Conservation (phyloP, 2,113 vertebrate species). For the Gila orcuttii region DNA sequence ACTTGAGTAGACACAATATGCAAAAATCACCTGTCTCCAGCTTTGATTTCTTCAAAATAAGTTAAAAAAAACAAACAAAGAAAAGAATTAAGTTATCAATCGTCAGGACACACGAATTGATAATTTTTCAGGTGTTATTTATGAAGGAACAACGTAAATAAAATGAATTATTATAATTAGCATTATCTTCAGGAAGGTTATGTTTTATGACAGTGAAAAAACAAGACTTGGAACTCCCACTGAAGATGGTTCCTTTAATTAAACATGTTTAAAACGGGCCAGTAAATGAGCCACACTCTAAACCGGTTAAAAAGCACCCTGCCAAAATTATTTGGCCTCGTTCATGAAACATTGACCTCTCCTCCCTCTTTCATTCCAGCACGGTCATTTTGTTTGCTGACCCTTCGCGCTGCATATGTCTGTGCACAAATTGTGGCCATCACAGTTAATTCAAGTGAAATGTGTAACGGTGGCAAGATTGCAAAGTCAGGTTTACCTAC, state of each 20-base stretch:
- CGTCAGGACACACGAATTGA: too few relatives aligned
- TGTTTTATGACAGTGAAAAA: not conserved
- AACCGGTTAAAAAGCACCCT: not conserved
- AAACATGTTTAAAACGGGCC: not conserved
- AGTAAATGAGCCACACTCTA: not conserved
- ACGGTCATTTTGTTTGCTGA: constrained; percentile 13
- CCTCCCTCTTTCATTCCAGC: not conserved
- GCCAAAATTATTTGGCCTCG: not conserved
- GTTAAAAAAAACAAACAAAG: too few relatives aligned
- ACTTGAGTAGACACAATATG: too few relatives aligned
- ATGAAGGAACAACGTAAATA: too few relatives aligned
- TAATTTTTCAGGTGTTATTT: too few relatives aligned
- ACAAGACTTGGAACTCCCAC: not conserved
- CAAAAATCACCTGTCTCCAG: too few relatives aligned
- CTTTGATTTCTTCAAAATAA: too few relatives aligned
- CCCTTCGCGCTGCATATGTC: not conserved
- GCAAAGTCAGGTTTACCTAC: constrained; percentile 8
- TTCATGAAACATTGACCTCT: constrained; percentile 11
- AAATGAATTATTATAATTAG: too few relatives aligned
- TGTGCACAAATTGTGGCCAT: constrained; percentile 18
- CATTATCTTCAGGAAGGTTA: not conserved
- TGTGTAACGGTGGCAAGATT: constrained; percentile 3
- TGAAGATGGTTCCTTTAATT: not conserved
- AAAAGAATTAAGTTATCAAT: too few relatives aligned
- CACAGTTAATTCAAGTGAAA: constrained; percentile 26